Base-by-base conservation (phyloP, 1,140 invertebrate genomes). In the Ceratosolen solmsi region DNA sequence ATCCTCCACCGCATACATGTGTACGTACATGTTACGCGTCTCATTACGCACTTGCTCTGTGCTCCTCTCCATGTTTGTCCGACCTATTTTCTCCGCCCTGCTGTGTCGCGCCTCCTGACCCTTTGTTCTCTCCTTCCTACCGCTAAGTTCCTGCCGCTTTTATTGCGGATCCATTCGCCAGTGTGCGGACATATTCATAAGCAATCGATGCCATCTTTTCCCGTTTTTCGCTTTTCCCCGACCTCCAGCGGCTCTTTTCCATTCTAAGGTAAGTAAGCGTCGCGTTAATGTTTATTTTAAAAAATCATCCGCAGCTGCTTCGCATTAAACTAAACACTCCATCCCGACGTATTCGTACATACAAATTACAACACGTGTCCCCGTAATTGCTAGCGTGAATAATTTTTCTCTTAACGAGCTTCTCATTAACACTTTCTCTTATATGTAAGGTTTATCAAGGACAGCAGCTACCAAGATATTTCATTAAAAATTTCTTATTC, bases 1-100 rank as follows among this genome's bases (percentile, higher is more conserved):
- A 9, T 9, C 30, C 27, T 36, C 2, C 22, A 36, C 60, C 60
- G 11, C 27, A 9, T 20, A 33, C 30, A 22, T 1, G 36, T 1
- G 13, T 5, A 7, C 20, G 54, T n/a, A 41, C 51, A 46, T 38
- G 65, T 73, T 79, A 63, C 58, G 30, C 33, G 70, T 73, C 41
- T 74, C 56, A 80, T 80, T 80, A 74, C 74, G 71, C 56, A 80
- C 79, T 80, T 74, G 70, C 73, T 58, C 20, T 71, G 17, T n/a
- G 51, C 30, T n/a, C n/a, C 41, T 0, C 15, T 30, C 27, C 46
- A 36, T 54, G 27, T 51, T 68, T 56, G 20, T 22, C n/a, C 38
- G 70, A 71, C 68, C 54, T 80, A 73, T 80, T 72, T 79, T 20
- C 65, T 38, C 22, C 25, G 1, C 17, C 33, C 54, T 33, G 22